Evolutionary conservation across 2,888 invertebrate genomes (phyloP).

Genomic region (Morinoia aosen): DNA sequence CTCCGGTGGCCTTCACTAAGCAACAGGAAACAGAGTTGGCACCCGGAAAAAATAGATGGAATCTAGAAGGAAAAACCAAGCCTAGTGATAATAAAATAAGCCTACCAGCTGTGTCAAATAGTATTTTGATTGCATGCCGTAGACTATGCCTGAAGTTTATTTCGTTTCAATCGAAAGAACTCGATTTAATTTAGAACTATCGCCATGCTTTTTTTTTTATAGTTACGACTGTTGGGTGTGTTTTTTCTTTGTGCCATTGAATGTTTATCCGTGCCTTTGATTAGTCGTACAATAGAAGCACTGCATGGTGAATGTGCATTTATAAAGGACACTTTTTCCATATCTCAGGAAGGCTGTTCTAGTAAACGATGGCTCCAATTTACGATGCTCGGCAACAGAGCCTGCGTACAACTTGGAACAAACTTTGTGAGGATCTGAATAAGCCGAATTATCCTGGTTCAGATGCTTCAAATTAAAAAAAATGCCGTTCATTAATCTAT

Average conservation of each 20-base stretch:
- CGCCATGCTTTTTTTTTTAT: background rate
- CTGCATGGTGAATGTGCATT: background rate
- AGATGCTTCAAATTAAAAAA: too few relatives aligned
- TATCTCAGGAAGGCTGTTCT: background rate
- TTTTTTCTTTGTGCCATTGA: background rate
- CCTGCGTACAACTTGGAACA: background rate
- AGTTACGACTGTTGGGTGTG: background rate
- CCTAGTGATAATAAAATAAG: background rate
- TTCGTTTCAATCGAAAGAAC: background rate
- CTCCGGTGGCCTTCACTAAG: background rate
- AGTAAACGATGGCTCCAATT: background rate
- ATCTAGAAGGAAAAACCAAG: background rate
- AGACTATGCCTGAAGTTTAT: background rate
- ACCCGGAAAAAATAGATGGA: background rate
- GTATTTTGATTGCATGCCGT: background rate
- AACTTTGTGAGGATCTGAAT: too few relatives aligned
- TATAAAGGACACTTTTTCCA: background rate
- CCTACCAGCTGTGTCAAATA: background rate
- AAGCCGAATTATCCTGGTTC: too few relatives aligned
- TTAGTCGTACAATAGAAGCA: background rate
- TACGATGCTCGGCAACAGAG: background rate
- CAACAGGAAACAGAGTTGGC: background rate
- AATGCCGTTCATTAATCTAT: too few relatives aligned
- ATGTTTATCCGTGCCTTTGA: background rate
- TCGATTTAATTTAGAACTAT: background rate